These are phyloP conservation scores for Nansenia antarctica DNA, from an alignment of 2,113 vertebrate species.

Conservation along the genomic window DNA sequence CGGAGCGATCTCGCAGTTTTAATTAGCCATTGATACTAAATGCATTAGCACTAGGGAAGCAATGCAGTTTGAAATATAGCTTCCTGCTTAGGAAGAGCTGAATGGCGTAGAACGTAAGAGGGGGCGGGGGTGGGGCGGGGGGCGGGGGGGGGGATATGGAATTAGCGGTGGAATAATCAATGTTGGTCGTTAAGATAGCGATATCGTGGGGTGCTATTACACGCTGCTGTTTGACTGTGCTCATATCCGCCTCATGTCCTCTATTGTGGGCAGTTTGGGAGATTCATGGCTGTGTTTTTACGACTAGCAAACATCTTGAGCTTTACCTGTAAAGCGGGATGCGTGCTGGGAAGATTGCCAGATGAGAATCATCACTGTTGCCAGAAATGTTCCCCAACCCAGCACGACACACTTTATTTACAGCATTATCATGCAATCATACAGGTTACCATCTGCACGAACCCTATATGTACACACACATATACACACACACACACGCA, in stretches of 20 bases:
- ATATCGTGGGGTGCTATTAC: slow-evolving; percentile 48
- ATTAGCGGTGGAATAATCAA: slow-evolving; percentile 40
- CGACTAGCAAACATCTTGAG: slow-evolving; percentile 39
- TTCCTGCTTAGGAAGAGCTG: slow-evolving; percentile 11
- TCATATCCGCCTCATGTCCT: slow-evolving; percentile 39
- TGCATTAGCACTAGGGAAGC: slow-evolving; percentile 54
- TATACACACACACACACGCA: too few relatives aligned
- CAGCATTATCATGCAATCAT: too few relatives aligned
- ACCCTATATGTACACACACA: too few relatives aligned
- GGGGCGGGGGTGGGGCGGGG: neutral
- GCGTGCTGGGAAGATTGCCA: slow-evolving; percentile 47
- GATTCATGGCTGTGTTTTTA: slow-evolving; percentile 38
- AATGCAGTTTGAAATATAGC: slow-evolving; percentile 52
- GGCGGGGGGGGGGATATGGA: slow-evolving; percentile 28
- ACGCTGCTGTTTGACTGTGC: slow-evolving; percentile 53
- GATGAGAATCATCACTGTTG: too few relatives aligned
- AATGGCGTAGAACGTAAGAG: slow-evolving; percentile 1
- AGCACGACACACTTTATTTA: too few relatives aligned
- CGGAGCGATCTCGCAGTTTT: slow-evolving; percentile 62
- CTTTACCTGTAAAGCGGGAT: slow-evolving; percentile 42
- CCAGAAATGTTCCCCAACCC: too few relatives aligned
- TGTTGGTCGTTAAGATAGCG: slow-evolving; percentile 37
- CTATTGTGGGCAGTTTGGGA: slow-evolving; percentile 48
- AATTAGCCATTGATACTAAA: slow-evolving; percentile 73
- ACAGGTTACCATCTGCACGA: too few relatives aligned